These are phyloP conservation scores for Aromia moschata DNA, from an alignment of 2,888 invertebrate species.

Conservation along the genomic window DNA sequence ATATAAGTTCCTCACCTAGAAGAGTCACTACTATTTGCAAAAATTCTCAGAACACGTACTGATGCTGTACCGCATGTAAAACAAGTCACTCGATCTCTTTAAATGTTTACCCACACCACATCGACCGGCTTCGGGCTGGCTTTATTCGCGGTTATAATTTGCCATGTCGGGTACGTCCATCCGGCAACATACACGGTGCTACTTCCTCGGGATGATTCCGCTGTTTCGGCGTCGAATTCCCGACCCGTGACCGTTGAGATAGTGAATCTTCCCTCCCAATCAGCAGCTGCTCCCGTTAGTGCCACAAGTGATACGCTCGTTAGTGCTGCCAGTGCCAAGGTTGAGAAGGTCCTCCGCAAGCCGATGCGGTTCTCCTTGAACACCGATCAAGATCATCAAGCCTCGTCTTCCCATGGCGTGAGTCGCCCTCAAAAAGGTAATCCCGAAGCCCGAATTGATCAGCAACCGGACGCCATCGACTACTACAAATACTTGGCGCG, in stretches of 20 bases:
- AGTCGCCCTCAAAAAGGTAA: conserved; percentile 20
- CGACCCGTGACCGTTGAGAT: conserved; percentile 46
- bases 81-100: neutral
- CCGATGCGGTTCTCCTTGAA: conserved; percentile 55
- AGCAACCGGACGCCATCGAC: conserved; percentile 38
- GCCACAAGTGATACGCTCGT: conserved; percentile 31
- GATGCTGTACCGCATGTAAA: conserved; percentile 18
- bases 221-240: conserved; percentile 50
- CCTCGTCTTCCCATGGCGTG: conserved; percentile 3
- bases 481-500: conserved; percentile 41
- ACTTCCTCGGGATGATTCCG: conserved; percentile 38
- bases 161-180: conserved; percentile 18
- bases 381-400: conserved; percentile 27
- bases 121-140: conserved; percentile 16
- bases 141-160: conserved; percentile 6
- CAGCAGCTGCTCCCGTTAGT: conserved; percentile 2
- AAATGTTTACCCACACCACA: conserved; percentile 14
- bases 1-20: conserved; percentile 30
- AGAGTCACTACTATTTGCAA: conserved; percentile 20
- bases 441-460: conserved; percentile 34
- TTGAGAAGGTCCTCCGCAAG: conserved; percentile 53
- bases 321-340: conserved; percentile 51
- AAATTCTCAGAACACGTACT: conserved; percentile 17
- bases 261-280: conserved; percentile 30
- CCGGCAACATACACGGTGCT: conserved; percentile 20